Conservation (phyloP, 2,113 vertebrate species). For the Pelecanoides urinatrix region DNA sequence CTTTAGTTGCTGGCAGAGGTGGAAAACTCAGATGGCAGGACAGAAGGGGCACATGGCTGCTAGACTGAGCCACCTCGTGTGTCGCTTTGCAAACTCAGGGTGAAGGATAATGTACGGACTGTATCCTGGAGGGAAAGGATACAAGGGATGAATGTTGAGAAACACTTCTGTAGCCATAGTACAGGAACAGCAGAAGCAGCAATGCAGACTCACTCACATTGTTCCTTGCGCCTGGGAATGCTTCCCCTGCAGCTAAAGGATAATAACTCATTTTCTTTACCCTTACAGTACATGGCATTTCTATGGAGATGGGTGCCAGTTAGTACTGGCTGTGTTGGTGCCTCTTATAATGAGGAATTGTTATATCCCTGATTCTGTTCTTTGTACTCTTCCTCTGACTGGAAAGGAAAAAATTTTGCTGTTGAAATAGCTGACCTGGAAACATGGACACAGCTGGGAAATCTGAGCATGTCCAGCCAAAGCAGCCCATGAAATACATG, state of each 20-base stretch:
- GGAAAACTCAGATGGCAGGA: background rate
- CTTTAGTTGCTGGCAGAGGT: background rate
- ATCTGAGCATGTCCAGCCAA: background rate
- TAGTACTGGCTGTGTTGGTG: background rate
- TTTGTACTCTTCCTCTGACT: conserved; percentile 26
- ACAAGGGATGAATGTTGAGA: background rate
- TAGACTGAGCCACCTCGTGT: background rate
- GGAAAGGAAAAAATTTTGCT: conserved; percentile 10
- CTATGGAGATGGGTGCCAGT: conserved; percentile 52
- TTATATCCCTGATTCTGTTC: conserved; percentile 29
- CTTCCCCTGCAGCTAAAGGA: conserved; percentile 13
- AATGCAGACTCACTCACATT: background rate
- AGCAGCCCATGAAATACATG: background rate
- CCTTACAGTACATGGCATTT: conserved; percentile 36
- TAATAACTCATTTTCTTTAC: conserved; percentile 58
- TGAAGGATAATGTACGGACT: background rate
- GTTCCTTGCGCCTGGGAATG: conserved; percentile 12
- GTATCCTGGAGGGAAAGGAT: background rate
- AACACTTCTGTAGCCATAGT: conserved; percentile 29
- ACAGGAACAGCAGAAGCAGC: background rate
- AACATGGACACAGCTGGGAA: conserved; percentile 17
- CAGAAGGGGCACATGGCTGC: background rate
- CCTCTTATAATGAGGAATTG: conserved; percentile 39
- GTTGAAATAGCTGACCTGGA: conserved; percentile 32
- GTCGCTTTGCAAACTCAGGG: background rate